Evolutionary conservation across 2,888 invertebrate species (phyloP), one percentile per base, ranked within the genome.

Genomic region (Hypomecis atomaria): DNA sequence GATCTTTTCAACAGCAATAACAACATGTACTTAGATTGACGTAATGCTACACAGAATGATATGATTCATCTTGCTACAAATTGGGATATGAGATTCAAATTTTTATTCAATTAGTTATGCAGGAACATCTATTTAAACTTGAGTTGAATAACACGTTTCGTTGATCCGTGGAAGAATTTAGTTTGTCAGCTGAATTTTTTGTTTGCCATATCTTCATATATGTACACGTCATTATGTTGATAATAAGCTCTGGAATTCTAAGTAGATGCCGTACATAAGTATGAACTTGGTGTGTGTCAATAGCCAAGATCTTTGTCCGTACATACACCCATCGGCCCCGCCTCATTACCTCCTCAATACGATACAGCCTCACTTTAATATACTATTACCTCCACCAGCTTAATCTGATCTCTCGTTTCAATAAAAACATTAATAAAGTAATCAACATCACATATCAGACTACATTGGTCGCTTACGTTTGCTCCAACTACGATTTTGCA

Each of bases 291-390:
- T 79, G 78, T 81, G 78, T 87, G 85, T 87, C 85, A 87, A 85
- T 87, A 86, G 83, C 83, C 78, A 82, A 61, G 84, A 86, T 87
- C 86, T 87, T 85, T 83, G 87, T 85, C 81, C 82, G 84, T 84
- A 82, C 83, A 80, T 88, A 90, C 86, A 85, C 85, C 88, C 88
- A 88, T 85, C 75, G 65, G 89, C 89, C 88, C 89, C 90, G 90
- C 91, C 90, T 90, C 85, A 88, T 88, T 86, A 85, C 88, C 88
- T 89, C 89, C 84, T 83, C 82, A 85, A 86, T 82, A 78, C 84
- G 86, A 86, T 86, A 84, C 84, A 83, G 79, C 83, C 84, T 85
- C 80, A 82, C 77, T 79, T 78, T 82, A 84, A 84, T 77, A 77
- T 79, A 85, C 85, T 87, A 87, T 85, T 83, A 85, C 82, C 82